Evolutionary conservation across 2,888 invertebrate species (phyloP), one percentile per base, ranked within the genome.

Genomic region (Nasonia oneida): DNA sequence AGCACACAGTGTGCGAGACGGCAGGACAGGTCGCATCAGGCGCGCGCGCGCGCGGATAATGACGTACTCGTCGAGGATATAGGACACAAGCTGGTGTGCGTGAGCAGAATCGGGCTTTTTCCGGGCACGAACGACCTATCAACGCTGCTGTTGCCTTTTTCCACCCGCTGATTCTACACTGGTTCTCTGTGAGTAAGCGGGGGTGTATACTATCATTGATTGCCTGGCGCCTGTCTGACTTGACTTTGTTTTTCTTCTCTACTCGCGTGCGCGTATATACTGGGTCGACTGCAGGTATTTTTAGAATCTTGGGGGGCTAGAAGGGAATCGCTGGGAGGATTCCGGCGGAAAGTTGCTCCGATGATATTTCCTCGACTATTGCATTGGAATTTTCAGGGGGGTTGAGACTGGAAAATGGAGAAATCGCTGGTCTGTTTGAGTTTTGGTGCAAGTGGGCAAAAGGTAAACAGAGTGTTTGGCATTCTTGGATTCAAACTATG

Each of bases 101-200:
- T 10, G 15, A 57, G 61, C 29, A 61, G 74, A 5, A 74, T 18
- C 64, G 15, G 15, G 29, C 6, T 67, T 8, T 53, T 5, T 23
- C 29, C 39, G 76, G 8, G 29, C 83, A 61, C 71, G 70, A 61
- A 14, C 61, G 78, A 83, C 42, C 61, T 71, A 77, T 71, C 77
- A 73, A 42, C 76, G 53, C 53, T 53, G 53, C 5, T 53, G 53
- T 18, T 53, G 53, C 53, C 53, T 53, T 53, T 53, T 18, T 53
- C 18, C 53, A 61, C n/a, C n/a, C 57, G n/a, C 57, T 61, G 57
- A 61, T 8, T 61, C 57, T 61, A 61, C 57, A n/a, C n/a, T 61
- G 8, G 8, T 61, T 61, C n/a, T 61, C n/a, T 61, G 57, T 61
- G 57, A 61, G 57, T 61, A 61, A 61, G 57, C 57, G 15, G n/a